Evolutionary conservation across 1,140 invertebrate species (phyloP), one percentile per base, ranked within the genome.

Genomic region (Zaprionus tsacasi): DNA sequence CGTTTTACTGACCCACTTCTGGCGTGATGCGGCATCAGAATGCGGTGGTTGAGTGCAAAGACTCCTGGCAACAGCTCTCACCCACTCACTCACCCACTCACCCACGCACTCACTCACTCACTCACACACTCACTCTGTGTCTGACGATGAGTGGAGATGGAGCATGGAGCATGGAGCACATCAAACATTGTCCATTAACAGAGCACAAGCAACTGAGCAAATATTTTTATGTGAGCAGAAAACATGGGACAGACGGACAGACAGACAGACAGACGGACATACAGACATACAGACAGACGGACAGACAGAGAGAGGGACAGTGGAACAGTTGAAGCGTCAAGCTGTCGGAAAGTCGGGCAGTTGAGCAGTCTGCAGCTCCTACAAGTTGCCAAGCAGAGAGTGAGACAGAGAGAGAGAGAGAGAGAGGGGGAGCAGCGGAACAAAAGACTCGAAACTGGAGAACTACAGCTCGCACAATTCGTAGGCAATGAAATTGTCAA

Each of bases 401-500:
- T 6, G 7, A 45, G 21, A 10, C 15, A 54, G 59, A 56, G 21
- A 21, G 21, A 21, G 21, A 21, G 21, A 50, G 40, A 35, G 10
- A 4, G 10, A 35, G 7, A 45, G 21, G 3, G 25, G 45, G 59
- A 56, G 21, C 21, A 21, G 21, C 45, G 74, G 77, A 76, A 88
- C 82, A 87, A 86, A 87, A 80, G 83, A 83, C 35, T 54, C 36
- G 50, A 80, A 80, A 83, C 35, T 54, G 27, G 50, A 64, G 71
- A 30, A 30, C 27, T 21, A 1, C 1, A 30, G 27, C 27, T 30
- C 82, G 64, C 70, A 68, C 80, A 83, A 64, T 82, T 82, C 70
- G 82, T 86, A 78, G 80, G 77, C 83, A 63, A 89, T 88, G 78
- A 89, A 83, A 88, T 88, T 88, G 85, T 88, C 85, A 88, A 66